A percentile compares a stretch with the other conserved stretches of the same genome.
Evolutionary conservation across 2,113 vertebrate species (phyloP).

Genomic region (Lagopus muta): DNA sequence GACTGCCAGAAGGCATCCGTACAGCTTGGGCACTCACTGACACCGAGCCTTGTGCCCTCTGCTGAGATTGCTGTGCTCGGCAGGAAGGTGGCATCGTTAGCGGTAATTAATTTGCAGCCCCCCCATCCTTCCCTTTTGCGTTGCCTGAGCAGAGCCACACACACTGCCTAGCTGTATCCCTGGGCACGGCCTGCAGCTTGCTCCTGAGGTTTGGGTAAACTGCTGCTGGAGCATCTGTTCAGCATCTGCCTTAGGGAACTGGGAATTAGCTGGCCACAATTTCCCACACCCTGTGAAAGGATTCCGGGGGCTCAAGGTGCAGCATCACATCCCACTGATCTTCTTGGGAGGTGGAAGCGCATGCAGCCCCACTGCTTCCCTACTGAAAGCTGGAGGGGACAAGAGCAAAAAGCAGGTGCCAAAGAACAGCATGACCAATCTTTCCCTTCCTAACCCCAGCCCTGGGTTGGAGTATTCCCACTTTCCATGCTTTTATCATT

Average conservation of each 20-base stretch:
- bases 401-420: background rate
- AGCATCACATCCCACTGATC: background rate
- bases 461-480: background rate
- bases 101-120: constrained; percentile 59
- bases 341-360: background rate
- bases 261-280: background rate
- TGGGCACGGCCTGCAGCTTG: background rate
- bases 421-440: background rate
- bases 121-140: background rate
- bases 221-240: background rate
- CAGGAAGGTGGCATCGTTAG: constrained; percentile 57
- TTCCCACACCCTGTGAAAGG: background rate
- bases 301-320: background rate
- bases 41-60: constrained; percentile 3
- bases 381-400: background rate
- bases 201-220: background rate
- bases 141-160: background rate
- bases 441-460: background rate
- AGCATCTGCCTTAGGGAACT: background rate
- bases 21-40: background rate
- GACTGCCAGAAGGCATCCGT: constrained; percentile 48
- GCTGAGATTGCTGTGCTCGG: constrained; percentile 39
- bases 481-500: background rate
- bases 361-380: background rate
- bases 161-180: background rate